A percentile compares a stretch with the other conserved stretches of the same genome.
phyloP scores from a whole-genome alignment of 1,140 invertebrate genomes.

The Wiebesia pumilae region DNA sequence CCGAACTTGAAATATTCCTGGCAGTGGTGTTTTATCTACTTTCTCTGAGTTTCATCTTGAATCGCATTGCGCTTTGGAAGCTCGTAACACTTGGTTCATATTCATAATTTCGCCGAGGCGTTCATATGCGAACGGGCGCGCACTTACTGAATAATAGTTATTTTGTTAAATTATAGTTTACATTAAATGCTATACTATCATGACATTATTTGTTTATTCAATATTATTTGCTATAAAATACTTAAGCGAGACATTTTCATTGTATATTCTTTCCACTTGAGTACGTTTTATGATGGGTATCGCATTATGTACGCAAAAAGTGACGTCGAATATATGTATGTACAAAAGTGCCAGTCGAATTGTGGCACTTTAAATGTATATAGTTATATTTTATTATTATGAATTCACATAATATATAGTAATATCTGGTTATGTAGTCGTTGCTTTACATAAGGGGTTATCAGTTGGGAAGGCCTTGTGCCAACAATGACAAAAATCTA shows the following conservation, averaged over 20 bases:
- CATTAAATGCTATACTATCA: conserved; percentile 48
- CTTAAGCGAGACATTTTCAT: conserved; percentile 24
- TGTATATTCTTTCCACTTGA: conserved; percentile 26
- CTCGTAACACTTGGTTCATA: background rate
- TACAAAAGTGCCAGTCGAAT: conserved; percentile 38
- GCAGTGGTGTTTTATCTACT: background rate
- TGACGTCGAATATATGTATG: conserved; percentile 45
- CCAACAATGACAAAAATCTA: conserved; percentile 15
- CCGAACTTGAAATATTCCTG: conserved; percentile 15
- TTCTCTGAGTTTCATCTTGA: background rate
- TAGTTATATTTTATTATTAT: conserved; percentile 42
- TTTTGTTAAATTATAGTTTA: conserved; percentile 40
- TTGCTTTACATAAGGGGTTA: background rate
- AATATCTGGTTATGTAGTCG: conserved; percentile 37
- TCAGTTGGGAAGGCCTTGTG: background rate
- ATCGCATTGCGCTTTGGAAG: too few relatives aligned
- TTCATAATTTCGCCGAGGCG: background rate
- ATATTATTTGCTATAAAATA: conserved; percentile 31
- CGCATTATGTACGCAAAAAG: conserved; percentile 43
- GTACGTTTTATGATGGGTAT: conserved; percentile 48
- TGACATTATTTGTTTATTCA: conserved; percentile 9
- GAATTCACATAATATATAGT: conserved; percentile 35
- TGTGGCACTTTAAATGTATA: conserved; percentile 37
- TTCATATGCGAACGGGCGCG: background rate
- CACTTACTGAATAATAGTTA: conserved; percentile 40